phyloP scores from a whole-genome alignment of 2,797 vertebrate genomes.

The Sciurus carolinensis region DNA sequence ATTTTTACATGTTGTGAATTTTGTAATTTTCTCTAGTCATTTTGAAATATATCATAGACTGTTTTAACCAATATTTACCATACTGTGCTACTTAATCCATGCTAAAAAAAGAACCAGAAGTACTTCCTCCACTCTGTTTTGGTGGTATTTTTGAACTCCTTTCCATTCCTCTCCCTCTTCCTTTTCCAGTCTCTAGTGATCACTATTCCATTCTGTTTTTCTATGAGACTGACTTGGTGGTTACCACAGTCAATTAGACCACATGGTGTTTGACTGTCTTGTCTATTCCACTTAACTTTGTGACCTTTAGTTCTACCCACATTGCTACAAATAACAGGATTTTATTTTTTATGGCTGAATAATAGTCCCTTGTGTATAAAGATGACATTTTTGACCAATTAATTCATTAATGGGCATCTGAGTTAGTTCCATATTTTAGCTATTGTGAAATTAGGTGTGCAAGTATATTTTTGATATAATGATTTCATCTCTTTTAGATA shows the following conservation, averaged over 20 bases:
- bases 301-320: not conserved
- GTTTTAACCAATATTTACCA: not conserved
- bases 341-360: not conserved
- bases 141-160: not conserved
- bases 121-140: not conserved
- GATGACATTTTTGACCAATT: not conserved
- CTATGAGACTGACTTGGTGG: not conserved
- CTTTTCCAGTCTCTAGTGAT: not conserved
- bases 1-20: no score
- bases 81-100: no score
- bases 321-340: not conserved
- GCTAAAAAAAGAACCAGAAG: not conserved
- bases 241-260: not conserved
- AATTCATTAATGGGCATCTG: not conserved
- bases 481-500: not conserved
- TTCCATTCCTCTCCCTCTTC: no score
- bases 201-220: not conserved
- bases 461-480: not conserved
- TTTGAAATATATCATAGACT: not conserved
- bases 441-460: no score
- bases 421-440: no score
- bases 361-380: not conserved
- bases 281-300: not conserved
- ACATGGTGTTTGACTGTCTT: not conserved
- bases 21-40: not conserved